Evolutionary conservation across 2,797 vertebrate species (phyloP).

Genomic region (Vireo griseus): DNA sequence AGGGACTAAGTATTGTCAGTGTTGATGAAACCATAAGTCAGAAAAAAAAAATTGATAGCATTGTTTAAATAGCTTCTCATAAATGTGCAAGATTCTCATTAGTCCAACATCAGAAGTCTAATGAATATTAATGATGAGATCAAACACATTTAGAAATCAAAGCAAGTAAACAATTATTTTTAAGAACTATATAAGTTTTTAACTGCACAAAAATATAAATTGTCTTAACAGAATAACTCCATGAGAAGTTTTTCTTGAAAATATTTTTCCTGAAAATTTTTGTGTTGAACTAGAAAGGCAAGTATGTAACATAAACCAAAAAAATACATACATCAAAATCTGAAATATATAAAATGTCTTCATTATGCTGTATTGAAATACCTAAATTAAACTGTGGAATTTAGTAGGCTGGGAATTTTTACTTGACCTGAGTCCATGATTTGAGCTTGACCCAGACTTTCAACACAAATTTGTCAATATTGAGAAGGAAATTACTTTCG

Average conservation of each 20-base stretch:
- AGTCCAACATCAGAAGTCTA: conserved; percentile 70
- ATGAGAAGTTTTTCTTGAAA: conserved; percentile 3
- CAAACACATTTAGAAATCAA: conserved; percentile 76
- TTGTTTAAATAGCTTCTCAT: conserved; percentile 68
- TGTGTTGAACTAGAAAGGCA: neutral
- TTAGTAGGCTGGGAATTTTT: neutral
- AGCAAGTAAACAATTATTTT: conserved; percentile 71
- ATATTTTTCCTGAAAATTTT: conserved; percentile 26
- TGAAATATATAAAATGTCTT: neutral
- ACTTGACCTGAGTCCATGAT: neutral
- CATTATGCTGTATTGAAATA: neutral
- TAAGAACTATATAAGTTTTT: conserved; percentile 62
- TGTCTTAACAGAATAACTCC: neutral
- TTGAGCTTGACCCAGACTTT: neutral
- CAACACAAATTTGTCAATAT: neutral
- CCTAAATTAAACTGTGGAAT: neutral
- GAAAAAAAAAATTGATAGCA: conserved; percentile 40
- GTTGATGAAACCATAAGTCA: conserved; percentile 21
- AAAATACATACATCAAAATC: neutral
- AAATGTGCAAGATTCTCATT: conserved; percentile 73
- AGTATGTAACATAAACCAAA: neutral
- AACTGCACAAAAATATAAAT: conserved; percentile 5
- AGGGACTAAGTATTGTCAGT: neutral
- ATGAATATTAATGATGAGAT: conserved; percentile 80
- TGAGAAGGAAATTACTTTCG: neutral